Evolutionary conservation across 2,113 vertebrate genomes (phyloP).

Genomic region (Sinocyclocheilus anophthalmus): DNA sequence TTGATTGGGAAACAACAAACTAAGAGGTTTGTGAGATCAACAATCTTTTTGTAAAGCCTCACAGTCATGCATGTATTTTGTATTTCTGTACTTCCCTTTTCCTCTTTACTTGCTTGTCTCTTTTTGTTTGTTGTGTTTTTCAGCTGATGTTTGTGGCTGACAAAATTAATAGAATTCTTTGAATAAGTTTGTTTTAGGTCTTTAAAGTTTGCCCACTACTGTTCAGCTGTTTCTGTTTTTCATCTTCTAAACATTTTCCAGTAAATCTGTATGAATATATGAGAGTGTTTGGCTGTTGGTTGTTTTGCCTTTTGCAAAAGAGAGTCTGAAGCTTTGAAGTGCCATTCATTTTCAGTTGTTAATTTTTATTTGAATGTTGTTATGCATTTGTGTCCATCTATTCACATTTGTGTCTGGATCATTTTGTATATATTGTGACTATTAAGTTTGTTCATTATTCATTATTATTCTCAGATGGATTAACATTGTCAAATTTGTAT

Average conservation of each 20-base stretch:
- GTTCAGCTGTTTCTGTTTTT: not conserved
- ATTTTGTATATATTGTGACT: not conserved
- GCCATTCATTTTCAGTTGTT: not conserved
- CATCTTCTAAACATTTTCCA: not conserved
- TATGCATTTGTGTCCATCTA: not conserved
- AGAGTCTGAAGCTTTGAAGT: not conserved
- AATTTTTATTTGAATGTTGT: not conserved
- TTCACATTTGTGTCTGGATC: not conserved
- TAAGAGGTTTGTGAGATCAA: slow-evolving; percentile 74
- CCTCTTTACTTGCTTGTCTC: not conserved
- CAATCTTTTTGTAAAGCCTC: slow-evolving; percentile 57
- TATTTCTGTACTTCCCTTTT: slow-evolving; percentile 2
- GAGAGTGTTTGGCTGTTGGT: not conserved
- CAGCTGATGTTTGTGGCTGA: not conserved
- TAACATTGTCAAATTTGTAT: not conserved
- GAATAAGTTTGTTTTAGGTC: not conserved
- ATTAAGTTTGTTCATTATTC: not conserved
- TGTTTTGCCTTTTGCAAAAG: not conserved
- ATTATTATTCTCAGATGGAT: not conserved
- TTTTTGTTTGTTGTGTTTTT: not conserved
- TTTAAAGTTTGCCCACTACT: not conserved
- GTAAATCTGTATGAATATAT: not conserved
- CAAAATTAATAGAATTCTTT: not conserved
- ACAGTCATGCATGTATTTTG: slow-evolving; percentile 4
- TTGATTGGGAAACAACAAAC: slow-evolving; percentile 57